Conservation (phyloP, 2,888 invertebrate genomes). For the Polietes domitor region DNA sequence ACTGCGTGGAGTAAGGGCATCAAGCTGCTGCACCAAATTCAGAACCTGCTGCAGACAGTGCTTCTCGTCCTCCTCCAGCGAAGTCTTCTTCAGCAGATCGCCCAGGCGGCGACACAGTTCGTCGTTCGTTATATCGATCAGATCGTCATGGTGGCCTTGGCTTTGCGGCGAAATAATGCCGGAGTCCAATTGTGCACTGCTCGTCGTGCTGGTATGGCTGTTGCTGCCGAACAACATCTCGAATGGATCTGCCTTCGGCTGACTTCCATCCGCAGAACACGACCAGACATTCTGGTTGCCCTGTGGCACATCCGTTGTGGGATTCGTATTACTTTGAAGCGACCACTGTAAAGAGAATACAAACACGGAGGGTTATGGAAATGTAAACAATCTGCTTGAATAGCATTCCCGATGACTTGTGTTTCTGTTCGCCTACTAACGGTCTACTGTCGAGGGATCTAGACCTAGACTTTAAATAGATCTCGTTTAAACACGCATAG, state of each 20-base stretch:
- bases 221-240: conserved; percentile 67
- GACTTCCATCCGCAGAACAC: conserved; percentile 56
- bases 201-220: conserved; percentile 50
- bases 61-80: conserved; percentile 82
- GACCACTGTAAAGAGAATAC: conserved; percentile 75
- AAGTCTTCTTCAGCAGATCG: conserved; percentile 74
- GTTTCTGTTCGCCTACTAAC: not conserved
- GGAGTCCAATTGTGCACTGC: conserved; percentile 69
- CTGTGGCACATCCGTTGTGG: conserved; percentile 53
- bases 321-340: conserved; percentile 74
- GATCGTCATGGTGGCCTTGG: conserved; percentile 72
- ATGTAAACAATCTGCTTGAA: not conserved
- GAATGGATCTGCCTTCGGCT: conserved; percentile 68
- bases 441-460: not conserved
- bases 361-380: not conserved
- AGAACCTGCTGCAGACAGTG: conserved; percentile 85
- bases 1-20: conserved; percentile 80
- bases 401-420: not conserved
- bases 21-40: conserved; percentile 84
- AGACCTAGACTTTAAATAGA: too few relatives aligned
- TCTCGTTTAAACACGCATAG: not conserved
- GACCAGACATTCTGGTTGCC: conserved; percentile 75
- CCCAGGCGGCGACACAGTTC: conserved; percentile 74
- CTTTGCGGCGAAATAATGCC: conserved; percentile 75
- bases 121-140: conserved; percentile 72